phyloP scores from a whole-genome alignment of 2,888 invertebrate genomes.

The Balanococcus diminutus region DNA sequence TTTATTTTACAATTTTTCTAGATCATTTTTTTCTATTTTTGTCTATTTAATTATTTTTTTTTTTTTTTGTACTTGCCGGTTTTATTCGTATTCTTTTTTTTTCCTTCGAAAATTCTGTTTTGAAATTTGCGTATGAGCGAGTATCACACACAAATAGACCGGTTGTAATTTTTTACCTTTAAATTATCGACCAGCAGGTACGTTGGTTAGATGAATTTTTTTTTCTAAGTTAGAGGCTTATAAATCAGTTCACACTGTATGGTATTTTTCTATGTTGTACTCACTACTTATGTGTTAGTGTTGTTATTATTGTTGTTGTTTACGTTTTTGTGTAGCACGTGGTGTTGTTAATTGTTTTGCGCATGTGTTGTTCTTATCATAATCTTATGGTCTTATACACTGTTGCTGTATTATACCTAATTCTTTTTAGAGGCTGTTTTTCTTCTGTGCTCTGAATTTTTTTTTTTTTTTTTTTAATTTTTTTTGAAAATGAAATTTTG shows the following conservation, averaged over 20 bases:
- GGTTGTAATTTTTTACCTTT: neutral
- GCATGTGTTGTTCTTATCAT: neutral
- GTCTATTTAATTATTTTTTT: neutral
- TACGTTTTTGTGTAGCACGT: neutral
- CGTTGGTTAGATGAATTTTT: slow-evolving; percentile 3
- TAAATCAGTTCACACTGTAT: neutral
- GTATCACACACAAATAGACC: neutral
- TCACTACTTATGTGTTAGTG: neutral
- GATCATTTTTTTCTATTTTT: neutral
- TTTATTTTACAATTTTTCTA: neutral
- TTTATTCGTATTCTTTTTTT: neutral
- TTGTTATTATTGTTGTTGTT: slow-evolving; percentile 12
- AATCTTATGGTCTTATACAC: too few relatives aligned
- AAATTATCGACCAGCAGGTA: slow-evolving; percentile 32
- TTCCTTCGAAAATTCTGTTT: neutral
- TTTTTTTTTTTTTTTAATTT: too few relatives aligned
- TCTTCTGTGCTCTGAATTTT: neutral
- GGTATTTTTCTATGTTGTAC: neutral
- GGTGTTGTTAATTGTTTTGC: slow-evolving; percentile 36
- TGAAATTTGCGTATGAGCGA: neutral
- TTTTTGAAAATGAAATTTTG: too few relatives aligned
- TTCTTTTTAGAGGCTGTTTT: neutral
- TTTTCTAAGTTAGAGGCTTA: neutral
- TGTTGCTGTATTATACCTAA: too few relatives aligned
- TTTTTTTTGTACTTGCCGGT: neutral